Evolutionary conservation across 1,140 invertebrate genomes (phyloP).

Genomic region (Drosophila sucinea): DNA sequence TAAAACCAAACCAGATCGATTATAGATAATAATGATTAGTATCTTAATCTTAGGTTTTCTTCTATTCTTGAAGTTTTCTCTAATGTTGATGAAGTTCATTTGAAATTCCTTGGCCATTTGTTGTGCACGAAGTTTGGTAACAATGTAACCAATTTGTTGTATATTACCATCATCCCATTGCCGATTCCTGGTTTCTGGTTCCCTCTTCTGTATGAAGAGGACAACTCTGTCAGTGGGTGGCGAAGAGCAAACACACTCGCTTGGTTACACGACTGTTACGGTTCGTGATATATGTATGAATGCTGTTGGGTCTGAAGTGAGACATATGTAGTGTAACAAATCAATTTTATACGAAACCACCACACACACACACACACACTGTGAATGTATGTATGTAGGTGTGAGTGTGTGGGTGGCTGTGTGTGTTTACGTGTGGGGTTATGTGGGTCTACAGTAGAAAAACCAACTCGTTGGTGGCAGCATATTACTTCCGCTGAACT

Average conservation of each 20-base stretch:
- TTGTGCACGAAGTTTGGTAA: slow-evolving; percentile 18
- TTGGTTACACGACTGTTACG: slow-evolving; percentile 19
- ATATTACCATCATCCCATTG: slow-evolving; percentile 55
- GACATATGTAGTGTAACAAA: slow-evolving; percentile 77
- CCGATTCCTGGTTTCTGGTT: not conserved
- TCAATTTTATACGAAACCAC: slow-evolving; percentile 69
- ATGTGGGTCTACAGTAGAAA: slow-evolving; percentile 17
- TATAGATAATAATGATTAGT: no score
- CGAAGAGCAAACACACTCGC: slow-evolving; percentile 3
- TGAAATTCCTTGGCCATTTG: slow-evolving; percentile 3
- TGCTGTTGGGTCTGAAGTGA: slow-evolving; percentile 48
- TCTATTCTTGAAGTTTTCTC: not conserved
- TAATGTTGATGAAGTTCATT: not conserved
- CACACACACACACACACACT: not conserved
- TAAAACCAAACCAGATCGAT: no score
- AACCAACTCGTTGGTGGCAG: slow-evolving; percentile 47
- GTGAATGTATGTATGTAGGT: not conserved
- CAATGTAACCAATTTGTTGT: slow-evolving; percentile 71
- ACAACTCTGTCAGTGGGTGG: not conserved
- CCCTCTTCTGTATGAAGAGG: not conserved
- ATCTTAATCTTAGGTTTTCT: no score
- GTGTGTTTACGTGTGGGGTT: not conserved
- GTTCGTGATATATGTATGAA: slow-evolving; percentile 15
- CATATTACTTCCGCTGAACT: slow-evolving; percentile 71
- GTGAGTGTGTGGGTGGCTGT: not conserved